Percentiles rank a stretch among this genome's conserved stretches.
Evolutionary conservation across 2,888 invertebrate species (phyloP).

Genomic region (Caenorhabditis sp.): DNA sequence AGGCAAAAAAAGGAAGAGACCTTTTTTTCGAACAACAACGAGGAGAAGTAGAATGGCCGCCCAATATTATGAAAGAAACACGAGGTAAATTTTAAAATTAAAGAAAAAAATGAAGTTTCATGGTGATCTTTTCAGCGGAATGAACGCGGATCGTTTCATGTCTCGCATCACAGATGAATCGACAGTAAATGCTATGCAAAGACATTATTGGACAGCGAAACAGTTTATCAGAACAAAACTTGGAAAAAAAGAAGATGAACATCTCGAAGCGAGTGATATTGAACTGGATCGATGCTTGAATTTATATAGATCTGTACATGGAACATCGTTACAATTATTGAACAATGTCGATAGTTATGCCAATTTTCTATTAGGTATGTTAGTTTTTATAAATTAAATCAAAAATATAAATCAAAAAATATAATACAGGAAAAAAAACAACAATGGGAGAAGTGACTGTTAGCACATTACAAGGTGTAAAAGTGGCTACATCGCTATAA

Average conservation of each 20-base stretch:
- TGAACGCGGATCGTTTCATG: slow-evolving; percentile 66
- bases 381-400: slow-evolving; percentile 42
- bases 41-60: slow-evolving; percentile 37
- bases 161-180: slow-evolving; percentile 56
- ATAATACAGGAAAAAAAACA: not conserved
- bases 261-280: slow-evolving; percentile 92
- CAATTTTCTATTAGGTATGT: slow-evolving; percentile 83
- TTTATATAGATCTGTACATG: slow-evolving; percentile 72
- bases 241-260: slow-evolving; percentile 82
- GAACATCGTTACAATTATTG: slow-evolving; percentile 72
- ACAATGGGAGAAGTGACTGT: too few species aligned
- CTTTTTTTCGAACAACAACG: not conserved
- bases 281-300: slow-evolving; percentile 95
- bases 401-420: not conserved
- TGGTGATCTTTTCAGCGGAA: slow-evolving; percentile 51
- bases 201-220: slow-evolving; percentile 97
- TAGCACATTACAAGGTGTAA: too few species aligned
- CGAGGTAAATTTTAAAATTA: slow-evolving; percentile 30
- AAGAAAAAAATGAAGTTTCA: not conserved
- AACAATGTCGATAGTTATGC: slow-evolving; percentile 76
- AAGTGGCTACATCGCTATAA: too few species aligned
- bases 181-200: slow-evolving; percentile 77
- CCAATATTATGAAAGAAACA: slow-evolving; percentile 49
- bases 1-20: slow-evolving; percentile 8
- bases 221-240: slow-evolving; percentile 76